Percentiles rank a stretch among this genome's conserved stretches.
These are phyloP conservation scores for Andricus quercusramuli DNA, from an alignment of 2,888 invertebrate species.

Conservation along the genomic window DNA sequence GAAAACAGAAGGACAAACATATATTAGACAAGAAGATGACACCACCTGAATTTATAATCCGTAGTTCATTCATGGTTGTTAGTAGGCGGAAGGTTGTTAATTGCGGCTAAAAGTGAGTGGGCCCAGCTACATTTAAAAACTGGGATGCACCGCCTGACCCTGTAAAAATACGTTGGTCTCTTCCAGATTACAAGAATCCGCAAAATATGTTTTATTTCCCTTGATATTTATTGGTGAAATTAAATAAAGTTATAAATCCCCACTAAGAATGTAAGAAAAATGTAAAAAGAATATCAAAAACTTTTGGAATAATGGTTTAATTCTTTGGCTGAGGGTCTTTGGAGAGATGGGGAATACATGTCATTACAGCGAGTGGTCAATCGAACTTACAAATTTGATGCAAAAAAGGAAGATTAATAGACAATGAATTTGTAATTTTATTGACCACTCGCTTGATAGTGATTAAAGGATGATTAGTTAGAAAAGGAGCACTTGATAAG, in stretches of 20 bases:
- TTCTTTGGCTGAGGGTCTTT: background rate
- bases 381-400: background rate
- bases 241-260: background rate
- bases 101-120: slow-evolving; percentile 13
- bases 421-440: background rate
- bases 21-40: background rate
- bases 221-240: background rate
- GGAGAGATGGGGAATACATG: background rate
- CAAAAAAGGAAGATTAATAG: background rate
- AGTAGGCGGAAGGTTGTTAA: slow-evolving; percentile 15
- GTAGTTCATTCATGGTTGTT: slow-evolving; percentile 17
- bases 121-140: slow-evolving; percentile 3
- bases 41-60: background rate
- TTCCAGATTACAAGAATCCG: background rate
- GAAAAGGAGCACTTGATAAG: slow-evolving; percentile 24
- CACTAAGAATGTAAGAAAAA: background rate
- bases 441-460: slow-evolving; percentile 13
- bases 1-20: slow-evolving; percentile 40
- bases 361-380: background rate
- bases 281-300: background rate
- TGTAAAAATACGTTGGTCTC: background rate
- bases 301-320: background rate
- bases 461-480: slow-evolving; percentile 18
- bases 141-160: background rate
- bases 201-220: background rate